Conservation (phyloP, 2,797 vertebrate species). For the Brachymystax lenok region DNA sequence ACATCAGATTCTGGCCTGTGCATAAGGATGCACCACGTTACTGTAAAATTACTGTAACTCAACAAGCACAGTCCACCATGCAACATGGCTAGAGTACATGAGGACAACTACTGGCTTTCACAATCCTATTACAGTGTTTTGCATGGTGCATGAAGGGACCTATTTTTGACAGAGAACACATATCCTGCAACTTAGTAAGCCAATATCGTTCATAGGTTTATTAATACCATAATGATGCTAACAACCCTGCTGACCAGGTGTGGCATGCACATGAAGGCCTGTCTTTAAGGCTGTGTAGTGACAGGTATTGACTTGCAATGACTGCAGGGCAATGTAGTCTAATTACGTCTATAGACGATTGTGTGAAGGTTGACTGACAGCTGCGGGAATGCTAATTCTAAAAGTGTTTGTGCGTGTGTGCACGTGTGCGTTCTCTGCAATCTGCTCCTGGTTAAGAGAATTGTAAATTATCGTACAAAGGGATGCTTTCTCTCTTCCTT, state of each 20-base stretch:
- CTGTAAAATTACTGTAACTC: too few relatives aligned
- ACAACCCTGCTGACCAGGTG: too few relatives aligned
- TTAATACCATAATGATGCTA: too few relatives aligned
- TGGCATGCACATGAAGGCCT: too few relatives aligned
- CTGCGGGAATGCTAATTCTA: not conserved
- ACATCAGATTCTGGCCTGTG: too few relatives aligned
- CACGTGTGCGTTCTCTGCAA: not conserved
- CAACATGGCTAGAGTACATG: not conserved
- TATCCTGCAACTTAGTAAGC: too few relatives aligned
- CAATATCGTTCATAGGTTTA: too few relatives aligned
- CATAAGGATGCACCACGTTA: too few relatives aligned
- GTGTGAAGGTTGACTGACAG: not conserved
- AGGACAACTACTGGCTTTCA: not conserved
- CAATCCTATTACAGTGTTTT: not conserved
- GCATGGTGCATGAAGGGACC: too few relatives aligned
- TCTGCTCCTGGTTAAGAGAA: not conserved
- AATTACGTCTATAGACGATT: not conserved
- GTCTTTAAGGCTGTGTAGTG: too few relatives aligned
- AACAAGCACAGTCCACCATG: not conserved
- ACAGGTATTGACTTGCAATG: too few relatives aligned
- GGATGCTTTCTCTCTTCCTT: not conserved
- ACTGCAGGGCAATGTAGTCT: not conserved
- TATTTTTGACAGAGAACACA: too few relatives aligned
- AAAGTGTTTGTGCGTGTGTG: not conserved
- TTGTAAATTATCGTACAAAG: not conserved